Evolutionary conservation across 2,888 invertebrate genomes (phyloP), one percentile per base, ranked within the genome.

Genomic region (Himalopsyche tibetana): DNA sequence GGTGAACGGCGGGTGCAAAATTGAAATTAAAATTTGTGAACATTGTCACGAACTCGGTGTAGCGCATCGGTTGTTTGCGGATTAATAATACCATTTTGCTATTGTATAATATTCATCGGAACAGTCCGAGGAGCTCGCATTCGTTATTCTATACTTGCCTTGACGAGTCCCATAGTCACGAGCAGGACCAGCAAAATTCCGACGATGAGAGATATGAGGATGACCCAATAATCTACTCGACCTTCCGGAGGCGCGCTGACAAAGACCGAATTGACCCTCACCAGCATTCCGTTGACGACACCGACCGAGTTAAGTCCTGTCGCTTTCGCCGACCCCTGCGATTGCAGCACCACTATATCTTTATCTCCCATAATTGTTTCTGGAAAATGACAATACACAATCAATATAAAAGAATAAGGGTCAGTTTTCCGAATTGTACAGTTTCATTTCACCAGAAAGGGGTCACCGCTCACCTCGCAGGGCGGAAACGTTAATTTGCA

Each of bases 341-440:
- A 90, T 9, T 90, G 89, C 69, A 91, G 90, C 82, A 91, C 90
- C 84, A 92, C 89, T 11, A 91, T 90, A 87, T 92, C 91, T 89
- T 91, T 91, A 9, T 79, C 36, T n/a, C 85, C 83, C 85, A 87
- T 87, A 36, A 84, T 42, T 42, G 45, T 82, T 40, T 42, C 85
- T 84, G 55, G n/a, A 17, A 80, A 8, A 5, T 51, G 51, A 51
- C 15, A 51, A 81, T 84, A 40, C 19, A 0, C 2, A 45, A 74
- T 36, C 19, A 74, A 28, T 36, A 28, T 74, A 4, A 11, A 36
- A 19, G 4, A 36, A 19, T 15, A 17, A 28, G 82, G 28, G 19
- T 17, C 42, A 82, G 17, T 17, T 55, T 45, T 51, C 45, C 9
- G 1, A 9, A 45, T 45, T 0, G 0, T 9, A 9, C 9, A 2